Base-by-base conservation (phyloP, 1,140 invertebrate genomes). In the Vanessa tameamea region DNA sequence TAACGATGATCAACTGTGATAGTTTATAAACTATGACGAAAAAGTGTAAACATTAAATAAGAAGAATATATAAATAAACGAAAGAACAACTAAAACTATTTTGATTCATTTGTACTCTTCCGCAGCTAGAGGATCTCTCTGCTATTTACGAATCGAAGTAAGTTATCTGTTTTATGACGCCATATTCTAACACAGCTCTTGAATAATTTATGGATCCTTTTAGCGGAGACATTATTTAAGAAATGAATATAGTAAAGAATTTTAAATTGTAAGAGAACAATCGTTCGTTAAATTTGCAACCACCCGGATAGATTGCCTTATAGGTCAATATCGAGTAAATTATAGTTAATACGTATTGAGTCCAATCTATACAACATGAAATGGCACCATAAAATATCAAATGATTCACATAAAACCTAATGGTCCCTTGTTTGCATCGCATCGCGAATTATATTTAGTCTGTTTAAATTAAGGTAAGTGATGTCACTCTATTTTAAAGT, bases 151-250 rank as follows among this genome's bases (percentile, higher is more conserved):
- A 57, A 74, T 69, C 50, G 59, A 63, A 47, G 63, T 74, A 48
- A 69, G 66, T 14, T 74, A 74, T 57, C 50, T 53, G 47, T 8
- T 74, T 74, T 74, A 74, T 65, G 61, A 61, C 57, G 43, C 72
- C 26, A 7, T 47, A 31, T 50, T 50, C 50, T 64, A 65, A 57
- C 48, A 13, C 43, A 26, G 20, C 67, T 72, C 50, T 72, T 72
- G 61, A 69, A 69, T 74, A 74, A 69, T 74, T 74, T 74, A 74
- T 66, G 63, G 50, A 23, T 75, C 48, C 67, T 75, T 75, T 75
- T 75, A 75, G 63, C 67, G 65, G 37, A 26, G 53, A 48, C 66
- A 73, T 64, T 50, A 64, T 74, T 53, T 65, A 75, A 63, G 47
- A 16, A 65, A 66, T 37, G 11, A 43, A 50, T 50, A 37, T 53